Conservation (phyloP, 1,140 invertebrate species). For the Pachyrhynchus sulphureomaculatus region DNA sequence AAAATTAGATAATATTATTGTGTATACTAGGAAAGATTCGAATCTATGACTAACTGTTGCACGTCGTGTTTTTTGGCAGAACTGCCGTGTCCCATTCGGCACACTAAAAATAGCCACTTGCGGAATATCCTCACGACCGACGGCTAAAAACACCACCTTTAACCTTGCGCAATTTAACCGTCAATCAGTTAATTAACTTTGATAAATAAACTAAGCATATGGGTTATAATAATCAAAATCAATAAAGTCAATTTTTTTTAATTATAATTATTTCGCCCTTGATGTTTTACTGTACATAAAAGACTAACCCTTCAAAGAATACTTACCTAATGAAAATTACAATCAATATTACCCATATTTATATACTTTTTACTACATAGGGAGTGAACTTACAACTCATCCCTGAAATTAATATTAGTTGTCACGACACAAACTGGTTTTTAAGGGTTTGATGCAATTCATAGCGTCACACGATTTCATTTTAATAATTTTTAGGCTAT, state of each 20-base stretch:
- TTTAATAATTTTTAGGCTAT: too few species aligned
- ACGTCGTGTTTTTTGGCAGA: constrained; percentile 13
- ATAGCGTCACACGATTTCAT: too few species aligned
- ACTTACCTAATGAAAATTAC: too few species aligned
- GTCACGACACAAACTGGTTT: too few species aligned
- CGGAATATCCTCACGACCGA: constrained; percentile 18
- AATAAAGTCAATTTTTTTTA: not conserved
- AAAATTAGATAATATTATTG: constrained; percentile 4
- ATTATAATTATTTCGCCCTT: too few species aligned
- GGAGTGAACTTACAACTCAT: too few species aligned
- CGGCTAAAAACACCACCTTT: constrained; percentile 27
- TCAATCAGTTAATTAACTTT: constrained; percentile 26
- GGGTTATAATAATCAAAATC: not conserved
- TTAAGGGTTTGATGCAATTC: too few species aligned
- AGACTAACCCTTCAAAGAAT: too few species aligned
- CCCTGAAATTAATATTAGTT: too few species aligned
- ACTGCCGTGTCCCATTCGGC: constrained; percentile 8
- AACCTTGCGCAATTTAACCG: constrained; percentile 34
- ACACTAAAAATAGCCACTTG: constrained; percentile 22
- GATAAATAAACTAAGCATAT: constrained; percentile 6
- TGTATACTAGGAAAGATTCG: constrained; percentile 26
- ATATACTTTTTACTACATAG: too few species aligned
- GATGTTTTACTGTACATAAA: too few species aligned
- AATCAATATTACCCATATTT: too few species aligned
- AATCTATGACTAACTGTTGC: constrained; percentile 31